Evolutionary conservation across 2,888 invertebrate species (phyloP).

Genomic region (Lucinisca nassula): DNA sequence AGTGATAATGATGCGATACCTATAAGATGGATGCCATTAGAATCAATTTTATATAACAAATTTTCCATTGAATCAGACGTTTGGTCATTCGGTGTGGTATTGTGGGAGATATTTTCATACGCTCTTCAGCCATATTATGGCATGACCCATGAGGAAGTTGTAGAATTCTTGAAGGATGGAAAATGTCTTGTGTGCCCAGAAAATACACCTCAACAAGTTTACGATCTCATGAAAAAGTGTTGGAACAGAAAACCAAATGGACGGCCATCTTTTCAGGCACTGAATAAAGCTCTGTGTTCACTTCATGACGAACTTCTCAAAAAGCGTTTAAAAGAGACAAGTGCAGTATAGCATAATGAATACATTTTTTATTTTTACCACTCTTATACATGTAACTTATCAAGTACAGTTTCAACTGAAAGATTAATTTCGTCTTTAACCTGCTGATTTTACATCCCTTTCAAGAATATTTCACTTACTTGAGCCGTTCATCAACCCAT

Average conservation of each 20-base stretch:
- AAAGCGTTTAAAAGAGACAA: slow-evolving; percentile 63
- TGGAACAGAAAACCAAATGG: slow-evolving; percentile 96
- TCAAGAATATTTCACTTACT: too few relatives aligned
- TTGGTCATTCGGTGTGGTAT: slow-evolving; percentile 98
- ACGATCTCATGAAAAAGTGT: slow-evolving; percentile 97
- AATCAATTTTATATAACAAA: slow-evolving; percentile 98
- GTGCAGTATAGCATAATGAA: slow-evolving; percentile 23
- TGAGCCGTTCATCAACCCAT: too few relatives aligned
- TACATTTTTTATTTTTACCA: neutral
- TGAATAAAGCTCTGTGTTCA: slow-evolving; percentile 90
- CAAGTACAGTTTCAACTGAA: too few relatives aligned
- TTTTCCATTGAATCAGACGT: slow-evolving; percentile 98
- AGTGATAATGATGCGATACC: slow-evolving; percentile 93
- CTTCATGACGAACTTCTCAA: slow-evolving; percentile 85
- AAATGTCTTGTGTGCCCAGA: slow-evolving; percentile 97
- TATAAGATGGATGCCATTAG: slow-evolving; percentile 99
- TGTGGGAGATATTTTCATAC: slow-evolving; percentile 99
- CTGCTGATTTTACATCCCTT: too few relatives aligned
- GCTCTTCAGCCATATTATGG: slow-evolving; percentile 99
- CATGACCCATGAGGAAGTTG: slow-evolving; percentile 99
- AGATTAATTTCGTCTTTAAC: too few relatives aligned
- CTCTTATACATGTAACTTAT: too few relatives aligned
- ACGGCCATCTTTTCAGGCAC: slow-evolving; percentile 93
- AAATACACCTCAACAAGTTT: slow-evolving; percentile 93
- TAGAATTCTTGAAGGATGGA: slow-evolving; percentile 97